phyloP scores from a whole-genome alignment of 2,113 vertebrate genomes.

The Loxodonta africana region DNA sequence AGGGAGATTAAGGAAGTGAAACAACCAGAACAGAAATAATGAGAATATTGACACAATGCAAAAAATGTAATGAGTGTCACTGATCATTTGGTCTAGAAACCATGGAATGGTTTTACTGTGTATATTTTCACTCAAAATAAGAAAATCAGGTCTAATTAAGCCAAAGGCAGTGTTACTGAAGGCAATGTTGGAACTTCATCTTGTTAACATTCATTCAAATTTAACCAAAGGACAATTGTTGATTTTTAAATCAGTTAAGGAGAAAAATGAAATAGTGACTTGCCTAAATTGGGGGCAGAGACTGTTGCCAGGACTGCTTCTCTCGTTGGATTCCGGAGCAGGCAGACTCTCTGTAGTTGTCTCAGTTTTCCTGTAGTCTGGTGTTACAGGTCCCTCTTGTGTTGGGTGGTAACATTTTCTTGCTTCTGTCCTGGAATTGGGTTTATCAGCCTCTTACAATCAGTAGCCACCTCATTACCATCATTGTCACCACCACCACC shows the following conservation, averaged over 20 bases:
- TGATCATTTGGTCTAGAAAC: not conserved
- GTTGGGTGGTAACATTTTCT: constrained; percentile 71
- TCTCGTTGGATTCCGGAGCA: not conserved
- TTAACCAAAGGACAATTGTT: not conserved
- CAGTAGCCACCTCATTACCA: not conserved
- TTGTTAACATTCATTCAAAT: not conserved
- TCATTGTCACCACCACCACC: not conserved
- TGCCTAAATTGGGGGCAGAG: not conserved
- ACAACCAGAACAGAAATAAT: not conserved
- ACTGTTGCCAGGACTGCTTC: not conserved
- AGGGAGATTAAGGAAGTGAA: not conserved
- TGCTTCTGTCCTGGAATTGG: not conserved
- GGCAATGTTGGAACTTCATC: not conserved
- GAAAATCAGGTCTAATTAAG: not conserved
- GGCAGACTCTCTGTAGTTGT: not conserved
- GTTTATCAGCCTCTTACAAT: not conserved
- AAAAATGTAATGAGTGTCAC: not conserved
- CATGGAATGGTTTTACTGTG: not conserved
- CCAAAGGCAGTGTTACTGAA: not conserved
- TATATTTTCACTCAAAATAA: not conserved
- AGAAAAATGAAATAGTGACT: not conserved
- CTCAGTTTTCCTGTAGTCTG: constrained; percentile 53
- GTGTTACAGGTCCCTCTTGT: constrained; percentile 85
- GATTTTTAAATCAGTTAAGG: not conserved
- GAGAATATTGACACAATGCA: not conserved